Conservation (phyloP, 2,888 invertebrate species). For the Epirrhoe tristata region DNA sequence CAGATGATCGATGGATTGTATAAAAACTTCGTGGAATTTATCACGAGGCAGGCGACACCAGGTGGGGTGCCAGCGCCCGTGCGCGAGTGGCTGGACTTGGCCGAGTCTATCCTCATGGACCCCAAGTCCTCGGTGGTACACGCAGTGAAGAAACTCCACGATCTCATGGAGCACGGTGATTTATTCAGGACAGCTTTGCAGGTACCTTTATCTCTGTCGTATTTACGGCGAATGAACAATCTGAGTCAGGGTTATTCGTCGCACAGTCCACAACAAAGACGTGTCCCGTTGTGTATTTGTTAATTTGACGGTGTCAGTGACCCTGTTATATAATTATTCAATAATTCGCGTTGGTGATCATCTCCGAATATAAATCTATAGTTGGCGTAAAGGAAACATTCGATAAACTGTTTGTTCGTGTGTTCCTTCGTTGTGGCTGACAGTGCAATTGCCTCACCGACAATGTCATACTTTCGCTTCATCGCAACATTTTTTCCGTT, state of each 20-base stretch:
- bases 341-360: conserved; percentile 35
- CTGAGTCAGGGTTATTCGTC: conserved; percentile 30
- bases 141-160: conserved; percentile 85
- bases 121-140: conserved; percentile 84
- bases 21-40: conserved; percentile 87
- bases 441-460: conserved; percentile 20
- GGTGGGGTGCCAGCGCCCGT: conserved; percentile 71
- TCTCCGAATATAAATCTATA: conserved; percentile 23
- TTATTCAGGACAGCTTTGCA: conserved; percentile 86
- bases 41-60: conserved; percentile 71
- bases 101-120: conserved; percentile 88
- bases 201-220: conserved; percentile 76
- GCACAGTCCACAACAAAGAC: conserved; percentile 40
- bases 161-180: conserved; percentile 86
- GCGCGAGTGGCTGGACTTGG: conserved; percentile 85
- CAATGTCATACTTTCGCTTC: conserved; percentile 24
- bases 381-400: conserved; percentile 7
- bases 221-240: conserved; percentile 31
- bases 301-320: conserved; percentile 46
- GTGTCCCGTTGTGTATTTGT: conserved; percentile 40
- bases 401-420: conserved; percentile 12
- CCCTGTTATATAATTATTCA: conserved; percentile 40
- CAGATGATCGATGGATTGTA: conserved; percentile 88
- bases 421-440: conserved; percentile 18
- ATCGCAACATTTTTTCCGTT: conserved; percentile 18